Base-by-base conservation (phyloP, 2,113 vertebrate genomes). In the Gobius niger region DNA sequence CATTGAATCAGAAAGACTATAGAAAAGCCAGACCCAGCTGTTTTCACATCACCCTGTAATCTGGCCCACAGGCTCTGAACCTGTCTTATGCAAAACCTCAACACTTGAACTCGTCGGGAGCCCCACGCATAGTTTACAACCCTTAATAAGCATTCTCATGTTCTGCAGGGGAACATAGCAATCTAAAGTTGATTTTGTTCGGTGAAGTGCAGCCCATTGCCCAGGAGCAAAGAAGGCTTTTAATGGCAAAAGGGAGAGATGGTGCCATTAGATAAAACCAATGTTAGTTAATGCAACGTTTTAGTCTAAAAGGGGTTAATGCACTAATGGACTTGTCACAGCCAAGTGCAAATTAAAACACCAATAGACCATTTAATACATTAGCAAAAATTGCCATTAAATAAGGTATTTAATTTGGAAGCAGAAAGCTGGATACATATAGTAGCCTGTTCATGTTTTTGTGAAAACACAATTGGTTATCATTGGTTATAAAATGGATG, bases 11-110 rank as follows among this genome's bases (percentile, higher is more conserved):
- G 57, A 42, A 60, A 44, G 34, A 44, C 80, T 78, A 52, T 40
- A 65, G 81, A 67, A 73, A 54, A 54, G 68, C 76, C 18, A 47
- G 78, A 77, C 77, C 84, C 92, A 93, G 90, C 91, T 92, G 92
- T 91, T 92, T 86, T 80, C 62, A 47, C 81, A 79, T 85, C 69
- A 70, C 87, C 87, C 90, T 93, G 73, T 92, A 90, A 92, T 92
- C 88, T 90, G 75, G 70, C 41, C 70, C 81, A 74, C 78, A 76
- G 8, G 44, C 75, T 87, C 81, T 84, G 77, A 85, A 77, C 79
- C 77, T 53, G 76, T 87, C 82, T 82, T 82, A 82, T 85, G 68
- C 64, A 44, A 65, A 67, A 52, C 68, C 65, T 56, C 62, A 18
- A 77, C 77, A 61, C 73, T 42, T 1, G 69, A 73, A 75, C 82